phyloP scores from a whole-genome alignment of 2,113 vertebrate genomes.

The Siphamia tubifer region DNA sequence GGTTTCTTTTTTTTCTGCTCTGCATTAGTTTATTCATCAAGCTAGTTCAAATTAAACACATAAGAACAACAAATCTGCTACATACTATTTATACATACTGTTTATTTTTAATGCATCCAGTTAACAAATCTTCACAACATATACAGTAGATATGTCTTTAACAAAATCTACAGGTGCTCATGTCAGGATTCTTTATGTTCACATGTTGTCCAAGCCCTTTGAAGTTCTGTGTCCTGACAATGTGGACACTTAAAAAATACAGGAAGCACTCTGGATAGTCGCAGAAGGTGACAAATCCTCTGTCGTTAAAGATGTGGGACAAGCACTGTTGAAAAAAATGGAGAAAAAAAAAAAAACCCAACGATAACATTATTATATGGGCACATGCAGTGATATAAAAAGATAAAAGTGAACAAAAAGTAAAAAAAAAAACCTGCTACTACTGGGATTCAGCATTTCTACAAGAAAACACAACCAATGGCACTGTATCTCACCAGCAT shows the following conservation, averaged over 20 bases:
- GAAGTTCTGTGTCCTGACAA: slow-evolving; percentile 33
- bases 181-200: slow-evolving; percentile 50
- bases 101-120: slow-evolving; percentile 70
- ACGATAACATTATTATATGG: neutral
- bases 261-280: slow-evolving; percentile 71
- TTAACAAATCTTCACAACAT: slow-evolving; percentile 72
- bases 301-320: slow-evolving; percentile 14
- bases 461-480: too few relatives aligned
- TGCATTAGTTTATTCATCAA: slow-evolving; percentile 28
- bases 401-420: too few relatives aligned
- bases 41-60: slow-evolving; percentile 27
- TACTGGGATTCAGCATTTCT: too few relatives aligned
- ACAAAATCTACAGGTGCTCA: slow-evolving; percentile 53
- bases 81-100: slow-evolving; percentile 21
- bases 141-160: slow-evolving; percentile 68
- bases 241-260: slow-evolving; percentile 38
- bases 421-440: too few relatives aligned
- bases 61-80: slow-evolving; percentile 36
- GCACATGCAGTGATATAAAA: too few relatives aligned
- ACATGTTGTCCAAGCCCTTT: slow-evolving; percentile 72
- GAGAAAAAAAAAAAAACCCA: neutral
- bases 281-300: slow-evolving; percentile 27
- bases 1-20: neutral
- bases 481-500: too few relatives aligned
- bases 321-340: slow-evolving; percentile 14